Conservation (phyloP, 1,140 invertebrate genomes). For the Lepidurus apus region DNA sequence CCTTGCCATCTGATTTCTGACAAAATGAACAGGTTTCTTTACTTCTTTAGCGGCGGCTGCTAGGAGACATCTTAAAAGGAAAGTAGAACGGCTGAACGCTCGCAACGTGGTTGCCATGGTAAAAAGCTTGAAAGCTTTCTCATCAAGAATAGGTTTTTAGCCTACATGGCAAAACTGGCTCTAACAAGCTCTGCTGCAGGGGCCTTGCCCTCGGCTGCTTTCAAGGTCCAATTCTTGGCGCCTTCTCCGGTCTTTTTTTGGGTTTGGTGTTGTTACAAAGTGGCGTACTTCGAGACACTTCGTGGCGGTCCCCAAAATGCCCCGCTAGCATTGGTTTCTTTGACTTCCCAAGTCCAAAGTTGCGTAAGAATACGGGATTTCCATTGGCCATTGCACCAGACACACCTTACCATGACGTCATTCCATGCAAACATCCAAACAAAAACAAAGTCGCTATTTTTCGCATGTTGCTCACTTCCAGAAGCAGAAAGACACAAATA, state of each 20-base stretch:
- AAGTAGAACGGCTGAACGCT: neutral
- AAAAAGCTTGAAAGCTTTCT: neutral
- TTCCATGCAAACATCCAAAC: neutral
- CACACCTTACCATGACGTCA: conserved; percentile 14
- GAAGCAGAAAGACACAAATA: no score
- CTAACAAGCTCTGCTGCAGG: neutral
- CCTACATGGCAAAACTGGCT: neutral
- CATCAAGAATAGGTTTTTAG: neutral
- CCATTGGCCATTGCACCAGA: neutral
- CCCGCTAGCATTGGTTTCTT: neutral
- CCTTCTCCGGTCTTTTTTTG: neutral
- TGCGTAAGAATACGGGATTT: neutral
- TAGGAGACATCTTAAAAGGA: conserved; percentile 1
- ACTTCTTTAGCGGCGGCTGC: neutral
- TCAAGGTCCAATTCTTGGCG: conserved; percentile 13
- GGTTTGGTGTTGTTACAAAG: neutral
- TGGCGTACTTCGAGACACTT: neutral
- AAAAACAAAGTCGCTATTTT: neutral
- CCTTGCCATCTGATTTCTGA: neutral
- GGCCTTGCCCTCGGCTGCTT: conserved; percentile 20
- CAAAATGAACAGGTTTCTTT: neutral
- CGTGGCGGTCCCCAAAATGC: neutral
- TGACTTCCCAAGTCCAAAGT: neutral
- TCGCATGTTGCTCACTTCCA: no score
- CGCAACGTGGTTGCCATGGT: conserved; percentile 5